phyloP scores from a whole-genome alignment of 2,888 invertebrate genomes.

The Druceiella hillmani region DNA sequence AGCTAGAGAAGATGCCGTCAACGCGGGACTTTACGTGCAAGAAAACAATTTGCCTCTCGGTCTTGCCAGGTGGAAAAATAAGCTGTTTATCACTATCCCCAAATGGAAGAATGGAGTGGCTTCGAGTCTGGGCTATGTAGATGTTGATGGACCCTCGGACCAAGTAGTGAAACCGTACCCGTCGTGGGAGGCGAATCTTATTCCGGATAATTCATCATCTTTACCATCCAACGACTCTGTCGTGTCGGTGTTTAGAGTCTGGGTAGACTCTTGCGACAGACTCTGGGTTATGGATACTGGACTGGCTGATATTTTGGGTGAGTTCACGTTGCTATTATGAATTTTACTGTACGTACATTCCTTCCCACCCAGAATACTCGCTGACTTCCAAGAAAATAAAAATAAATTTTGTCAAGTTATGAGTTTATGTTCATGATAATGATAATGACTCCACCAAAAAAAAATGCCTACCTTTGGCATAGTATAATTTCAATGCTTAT shows the following conservation, averaged over 20 bases:
- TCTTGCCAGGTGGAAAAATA: slow-evolving; percentile 65
- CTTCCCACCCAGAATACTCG: no score
- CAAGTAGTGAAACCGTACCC: slow-evolving; percentile 72
- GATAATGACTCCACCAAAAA: no score
- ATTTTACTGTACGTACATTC: no score
- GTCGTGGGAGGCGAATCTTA: slow-evolving; percentile 69
- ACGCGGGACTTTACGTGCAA: slow-evolving; percentile 53
- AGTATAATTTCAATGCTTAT: no score
- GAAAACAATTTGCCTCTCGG: slow-evolving; percentile 67
- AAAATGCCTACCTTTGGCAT: no score
- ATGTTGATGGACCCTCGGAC: slow-evolving; percentile 59
- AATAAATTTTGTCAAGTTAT: no score
- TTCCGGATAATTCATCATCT: slow-evolving; percentile 50
- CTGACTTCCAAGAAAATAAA: no score
- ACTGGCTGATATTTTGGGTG: slow-evolving; percentile 66
- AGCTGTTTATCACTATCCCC: slow-evolving; percentile 64
- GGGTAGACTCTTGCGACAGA: slow-evolving; percentile 70
- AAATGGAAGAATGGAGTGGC: slow-evolving; percentile 68
- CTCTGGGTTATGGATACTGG: slow-evolving; percentile 82
- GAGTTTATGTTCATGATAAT: no score
- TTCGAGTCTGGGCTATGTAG: slow-evolving; percentile 63
- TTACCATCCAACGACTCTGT: slow-evolving; percentile 56
- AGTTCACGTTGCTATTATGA: slow-evolving; percentile 27
- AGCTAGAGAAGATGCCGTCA: slow-evolving; percentile 55
- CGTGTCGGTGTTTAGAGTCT: slow-evolving; percentile 67